A percentile compares a stretch with the other conserved stretches of the same genome.
Evolutionary conservation across 2,113 vertebrate species (phyloP).

Genomic region (Rhabdomys dilectus): DNA sequence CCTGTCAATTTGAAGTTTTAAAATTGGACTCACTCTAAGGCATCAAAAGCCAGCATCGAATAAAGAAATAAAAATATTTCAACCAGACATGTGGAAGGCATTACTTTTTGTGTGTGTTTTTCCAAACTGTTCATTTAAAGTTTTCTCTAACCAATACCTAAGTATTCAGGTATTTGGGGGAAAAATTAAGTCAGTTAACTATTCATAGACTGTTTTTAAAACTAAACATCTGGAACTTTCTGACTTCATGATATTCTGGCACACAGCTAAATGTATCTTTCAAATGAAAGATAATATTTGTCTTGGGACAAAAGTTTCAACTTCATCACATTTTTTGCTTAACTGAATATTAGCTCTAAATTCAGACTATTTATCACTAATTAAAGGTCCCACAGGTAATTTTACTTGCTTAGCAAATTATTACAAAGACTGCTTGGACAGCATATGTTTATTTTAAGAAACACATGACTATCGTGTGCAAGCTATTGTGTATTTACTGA

Average conservation of each 20-base stretch:
- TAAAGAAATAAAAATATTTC: constrained; percentile 59
- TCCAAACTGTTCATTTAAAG: constrained; percentile 1
- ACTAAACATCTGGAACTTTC: not conserved
- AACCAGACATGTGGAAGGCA: constrained; percentile 40
- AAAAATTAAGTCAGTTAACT: not conserved
- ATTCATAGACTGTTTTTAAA: constrained; percentile 25
- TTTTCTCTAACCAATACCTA: constrained; percentile 34
- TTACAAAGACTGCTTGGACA: not conserved
- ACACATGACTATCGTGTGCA: not conserved
- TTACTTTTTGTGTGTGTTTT: not conserved
- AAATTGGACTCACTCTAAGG: constrained; percentile 55
- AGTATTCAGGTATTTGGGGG: constrained; percentile 25
- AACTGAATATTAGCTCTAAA: constrained; percentile 28
- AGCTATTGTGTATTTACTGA: not conserved
- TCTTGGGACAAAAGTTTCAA: constrained; percentile 4
- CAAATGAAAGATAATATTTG: constrained; percentile 28
- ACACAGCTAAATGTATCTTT: constrained; percentile 29
- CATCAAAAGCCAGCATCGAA: constrained; percentile 38
- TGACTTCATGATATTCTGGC: not conserved
- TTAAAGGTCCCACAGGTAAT: constrained; percentile 38
- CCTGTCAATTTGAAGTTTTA: constrained; percentile 65
- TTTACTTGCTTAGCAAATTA: constrained; percentile 43
- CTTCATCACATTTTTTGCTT: constrained; percentile 42
- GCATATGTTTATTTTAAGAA: constrained; percentile 18
- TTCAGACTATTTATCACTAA: constrained; percentile 24